Percentiles rank a stretch among this genome's conserved stretches.
Evolutionary conservation across 2,797 vertebrate genomes (phyloP).

Genomic region (Gymnoscopelus microlampas): DNA sequence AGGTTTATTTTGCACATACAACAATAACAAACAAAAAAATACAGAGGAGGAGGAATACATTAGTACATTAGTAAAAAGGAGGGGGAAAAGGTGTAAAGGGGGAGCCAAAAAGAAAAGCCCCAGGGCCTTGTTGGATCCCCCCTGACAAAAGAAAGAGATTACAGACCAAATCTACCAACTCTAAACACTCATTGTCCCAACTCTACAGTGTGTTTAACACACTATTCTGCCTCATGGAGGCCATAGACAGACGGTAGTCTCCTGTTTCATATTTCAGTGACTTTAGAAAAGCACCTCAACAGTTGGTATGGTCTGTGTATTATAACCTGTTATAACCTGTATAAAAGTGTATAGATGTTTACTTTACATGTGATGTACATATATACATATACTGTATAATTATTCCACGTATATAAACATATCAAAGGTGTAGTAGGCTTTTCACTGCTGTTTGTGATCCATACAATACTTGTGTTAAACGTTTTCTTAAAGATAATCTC

Average conservation of each 20-base stretch:
- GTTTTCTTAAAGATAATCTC: conserved; percentile 11
- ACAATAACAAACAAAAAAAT: too few species aligned
- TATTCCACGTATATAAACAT: conserved; percentile 36
- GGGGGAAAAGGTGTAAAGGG: too few species aligned
- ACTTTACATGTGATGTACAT: conserved; percentile 34
- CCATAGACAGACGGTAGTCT: conserved; percentile 18
- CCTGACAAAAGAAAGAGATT: background rate
- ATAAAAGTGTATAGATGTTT: conserved; percentile 38
- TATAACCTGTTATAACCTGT: conserved; percentile 60
- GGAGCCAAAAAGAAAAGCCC: too few species aligned
- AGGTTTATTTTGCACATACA: too few species aligned
- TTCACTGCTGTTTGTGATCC: conserved; percentile 31
- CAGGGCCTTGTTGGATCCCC: too few species aligned
- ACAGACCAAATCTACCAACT: background rate
- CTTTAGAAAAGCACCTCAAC: conserved; percentile 25
- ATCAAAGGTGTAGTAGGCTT: conserved; percentile 20
- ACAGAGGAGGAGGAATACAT: too few species aligned
- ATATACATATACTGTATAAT: conserved; percentile 31
- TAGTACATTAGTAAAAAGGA: too few species aligned
- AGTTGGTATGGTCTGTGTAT: conserved; percentile 33
- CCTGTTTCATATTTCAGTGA: conserved; percentile 1
- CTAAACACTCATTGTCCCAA: background rate
- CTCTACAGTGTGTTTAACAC: conserved; percentile 11
- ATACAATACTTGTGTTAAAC: conserved; percentile 28
- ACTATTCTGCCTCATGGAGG: conserved; percentile 29